Evolutionary conservation across 2,888 invertebrate species (phyloP).

Genomic region (Callyntrura guangdongensis): DNA sequence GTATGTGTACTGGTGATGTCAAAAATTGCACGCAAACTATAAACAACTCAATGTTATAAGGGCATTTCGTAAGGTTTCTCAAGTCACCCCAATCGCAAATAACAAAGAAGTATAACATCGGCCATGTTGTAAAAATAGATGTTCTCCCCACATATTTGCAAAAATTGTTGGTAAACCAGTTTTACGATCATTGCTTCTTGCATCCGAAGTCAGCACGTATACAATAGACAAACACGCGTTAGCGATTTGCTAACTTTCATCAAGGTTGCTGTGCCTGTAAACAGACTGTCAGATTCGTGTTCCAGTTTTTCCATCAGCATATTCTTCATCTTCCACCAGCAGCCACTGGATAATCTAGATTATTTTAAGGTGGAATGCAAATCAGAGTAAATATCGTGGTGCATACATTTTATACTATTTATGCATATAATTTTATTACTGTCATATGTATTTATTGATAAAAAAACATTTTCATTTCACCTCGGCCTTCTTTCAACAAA

Average conservation of each 20-base stretch:
- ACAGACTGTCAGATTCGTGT: neutral
- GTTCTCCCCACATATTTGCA: neutral
- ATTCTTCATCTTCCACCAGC: no score
- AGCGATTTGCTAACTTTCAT: slow-evolving; percentile 5
- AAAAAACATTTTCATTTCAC: slow-evolving; percentile 56
- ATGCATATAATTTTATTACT: neutral
- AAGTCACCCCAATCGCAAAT: slow-evolving; percentile 33
- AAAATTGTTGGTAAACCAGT: neutral
- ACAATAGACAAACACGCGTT: neutral
- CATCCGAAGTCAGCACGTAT: neutral
- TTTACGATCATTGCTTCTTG: neutral
- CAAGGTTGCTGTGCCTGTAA: neutral
- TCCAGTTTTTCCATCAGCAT: no score
- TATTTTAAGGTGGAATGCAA: neutral
- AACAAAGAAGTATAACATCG: neutral
- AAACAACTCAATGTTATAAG: neutral
- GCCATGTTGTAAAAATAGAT: slow-evolving; percentile 48
- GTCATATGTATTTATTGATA: slow-evolving; percentile 24
- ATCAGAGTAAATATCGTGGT: neutral
- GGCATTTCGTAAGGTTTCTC: slow-evolving; percentile 2
- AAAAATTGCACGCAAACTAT: neutral
- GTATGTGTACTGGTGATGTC: neutral
- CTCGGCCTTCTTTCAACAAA: slow-evolving; percentile 74
- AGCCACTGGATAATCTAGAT: no score
- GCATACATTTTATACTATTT: neutral